Evolutionary conservation across 2,797 vertebrate species (phyloP).

Genomic region (Zenarchopterus dispar): DNA sequence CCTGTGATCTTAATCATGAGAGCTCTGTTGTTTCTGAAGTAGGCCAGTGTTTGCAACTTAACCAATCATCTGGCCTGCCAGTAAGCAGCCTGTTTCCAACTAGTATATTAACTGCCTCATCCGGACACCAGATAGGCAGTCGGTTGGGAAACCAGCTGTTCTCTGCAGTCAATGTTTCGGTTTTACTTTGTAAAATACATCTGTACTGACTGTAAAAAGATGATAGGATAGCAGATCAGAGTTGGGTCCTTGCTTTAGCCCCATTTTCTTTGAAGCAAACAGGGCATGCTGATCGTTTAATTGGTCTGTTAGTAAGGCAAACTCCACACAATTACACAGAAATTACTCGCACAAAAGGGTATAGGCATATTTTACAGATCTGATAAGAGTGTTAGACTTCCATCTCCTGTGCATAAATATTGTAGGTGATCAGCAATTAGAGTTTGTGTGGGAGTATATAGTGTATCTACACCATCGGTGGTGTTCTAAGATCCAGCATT

Average conservation of each 20-base stretch:
- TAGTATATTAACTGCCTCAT: conserved; percentile 10
- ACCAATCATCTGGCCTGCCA: conserved; percentile 18
- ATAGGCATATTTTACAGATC: conserved; percentile 25
- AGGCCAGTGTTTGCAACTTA: conserved; percentile 22
- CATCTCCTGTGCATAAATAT: too few relatives aligned
- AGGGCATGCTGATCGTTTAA: conserved; percentile 37
- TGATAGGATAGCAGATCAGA: conserved; percentile 11
- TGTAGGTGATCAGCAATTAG: too few relatives aligned
- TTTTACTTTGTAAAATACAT: neutral
- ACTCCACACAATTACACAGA: conserved; percentile 56
- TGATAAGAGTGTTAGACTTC: too few relatives aligned
- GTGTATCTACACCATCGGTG: too few relatives aligned
- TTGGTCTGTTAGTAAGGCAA: conserved; percentile 56
- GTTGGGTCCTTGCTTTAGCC: conserved; percentile 5
- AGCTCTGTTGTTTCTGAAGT: conserved; percentile 36
- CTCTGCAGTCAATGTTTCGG: conserved; percentile 5
- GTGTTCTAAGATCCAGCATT: too few relatives aligned
- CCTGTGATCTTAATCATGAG: conserved; percentile 50
- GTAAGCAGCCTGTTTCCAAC: conserved; percentile 8
- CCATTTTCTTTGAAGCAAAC: conserved; percentile 20
- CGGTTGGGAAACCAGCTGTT: neutral
- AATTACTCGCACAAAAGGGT: conserved; percentile 67
- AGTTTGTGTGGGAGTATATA: too few relatives aligned
- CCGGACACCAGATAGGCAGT: neutral
- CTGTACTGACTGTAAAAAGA: conserved; percentile 1